A percentile compares a stretch with the other conserved stretches of the same genome.
phyloP scores from a whole-genome alignment of 1,140 invertebrate species.

The Papilio machaon region DNA sequence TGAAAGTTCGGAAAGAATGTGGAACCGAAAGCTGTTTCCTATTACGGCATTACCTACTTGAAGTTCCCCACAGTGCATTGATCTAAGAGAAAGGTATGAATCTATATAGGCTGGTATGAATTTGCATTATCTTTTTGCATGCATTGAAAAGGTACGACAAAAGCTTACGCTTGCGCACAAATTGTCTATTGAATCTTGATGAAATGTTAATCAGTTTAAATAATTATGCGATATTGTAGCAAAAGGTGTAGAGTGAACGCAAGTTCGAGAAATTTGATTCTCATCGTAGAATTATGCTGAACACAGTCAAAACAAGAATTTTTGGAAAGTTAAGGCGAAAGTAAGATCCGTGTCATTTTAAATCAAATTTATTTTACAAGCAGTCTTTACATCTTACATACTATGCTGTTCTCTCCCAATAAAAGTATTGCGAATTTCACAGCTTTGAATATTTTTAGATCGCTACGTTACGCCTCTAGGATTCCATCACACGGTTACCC shows the following conservation, averaged over 20 bases:
- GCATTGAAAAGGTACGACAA: not conserved
- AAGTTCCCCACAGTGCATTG: not conserved
- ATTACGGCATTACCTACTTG: not conserved
- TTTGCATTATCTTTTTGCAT: not conserved
- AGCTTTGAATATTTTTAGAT: slow-evolving; percentile 38
- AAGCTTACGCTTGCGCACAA: not conserved
- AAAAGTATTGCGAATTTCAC: not conserved
- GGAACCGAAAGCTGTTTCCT: not conserved
- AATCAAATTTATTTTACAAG: slow-evolving; percentile 26
- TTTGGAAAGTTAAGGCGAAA: slow-evolving; percentile 33
- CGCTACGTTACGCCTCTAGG: slow-evolving; percentile 29
- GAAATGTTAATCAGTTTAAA: not conserved
- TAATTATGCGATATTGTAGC: not conserved
- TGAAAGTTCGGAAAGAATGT: not conserved
- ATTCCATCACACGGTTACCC: slow-evolving; percentile 40
- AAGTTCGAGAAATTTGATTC: not conserved
- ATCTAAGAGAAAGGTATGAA: slow-evolving; percentile 6
- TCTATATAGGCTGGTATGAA: not conserved
- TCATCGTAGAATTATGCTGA: not conserved
- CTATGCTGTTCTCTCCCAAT: slow-evolving; percentile 1
- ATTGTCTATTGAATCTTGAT: not conserved
- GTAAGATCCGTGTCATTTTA: slow-evolving; percentile 26
- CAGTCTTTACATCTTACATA: slow-evolving; percentile 33
- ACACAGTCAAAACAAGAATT: slow-evolving; percentile 5
- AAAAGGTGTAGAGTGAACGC: not conserved